These are phyloP conservation scores for Dreissena polymorpha DNA, from an alignment of 1,140 invertebrate species.

Conservation along the genomic window DNA sequence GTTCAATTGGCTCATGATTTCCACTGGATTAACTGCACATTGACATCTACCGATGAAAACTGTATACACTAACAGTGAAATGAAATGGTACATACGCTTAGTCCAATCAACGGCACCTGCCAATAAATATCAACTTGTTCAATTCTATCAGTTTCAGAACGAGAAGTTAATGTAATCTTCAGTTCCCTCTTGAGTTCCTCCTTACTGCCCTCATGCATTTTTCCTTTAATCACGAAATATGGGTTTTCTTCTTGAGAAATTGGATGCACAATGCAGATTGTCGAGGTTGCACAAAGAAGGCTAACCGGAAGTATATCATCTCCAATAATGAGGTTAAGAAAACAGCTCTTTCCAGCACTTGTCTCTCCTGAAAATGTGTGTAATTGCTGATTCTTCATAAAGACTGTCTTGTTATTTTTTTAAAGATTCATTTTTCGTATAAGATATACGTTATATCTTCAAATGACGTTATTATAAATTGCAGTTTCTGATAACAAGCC, in stretches of 20 bases:
- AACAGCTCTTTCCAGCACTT: conserved; percentile 35
- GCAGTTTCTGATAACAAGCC: no score
- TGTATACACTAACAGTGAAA: no score
- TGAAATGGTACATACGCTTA: neutral
- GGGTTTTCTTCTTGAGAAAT: neutral
- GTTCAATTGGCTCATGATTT: no score
- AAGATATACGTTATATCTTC: no score
- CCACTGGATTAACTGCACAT: neutral
- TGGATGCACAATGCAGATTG: conserved; percentile 37
- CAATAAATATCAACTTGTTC: neutral
- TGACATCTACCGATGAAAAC: neutral
- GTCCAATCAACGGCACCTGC: neutral
- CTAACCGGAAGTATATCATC: conserved; percentile 7
- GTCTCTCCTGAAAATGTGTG: conserved; percentile 27
- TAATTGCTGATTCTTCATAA: neutral
- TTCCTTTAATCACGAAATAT: neutral
- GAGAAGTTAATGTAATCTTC: neutral
- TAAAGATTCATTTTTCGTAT: neutral
- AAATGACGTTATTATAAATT: no score
- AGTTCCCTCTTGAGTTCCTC: neutral
- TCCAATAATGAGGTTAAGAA: conserved; percentile 27
- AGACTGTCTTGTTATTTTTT: neutral
- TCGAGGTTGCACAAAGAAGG: conserved; percentile 9
- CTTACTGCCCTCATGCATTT: neutral
- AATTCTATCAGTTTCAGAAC: neutral